These are phyloP conservation scores for Polia nebulosa DNA, from an alignment of 2,888 invertebrate genomes.

Conservation along the genomic window DNA sequence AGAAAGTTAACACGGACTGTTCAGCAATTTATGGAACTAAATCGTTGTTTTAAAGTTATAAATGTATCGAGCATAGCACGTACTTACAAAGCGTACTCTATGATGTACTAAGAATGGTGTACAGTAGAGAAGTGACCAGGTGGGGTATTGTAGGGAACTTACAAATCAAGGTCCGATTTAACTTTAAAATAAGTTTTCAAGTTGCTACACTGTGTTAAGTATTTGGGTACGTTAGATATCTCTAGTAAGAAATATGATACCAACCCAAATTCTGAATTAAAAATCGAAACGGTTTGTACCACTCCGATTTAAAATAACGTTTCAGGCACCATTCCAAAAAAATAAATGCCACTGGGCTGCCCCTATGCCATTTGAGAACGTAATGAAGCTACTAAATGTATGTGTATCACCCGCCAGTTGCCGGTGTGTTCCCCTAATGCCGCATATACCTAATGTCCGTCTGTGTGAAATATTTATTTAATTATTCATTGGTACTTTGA, in stretches of 20 bases:
- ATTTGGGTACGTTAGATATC: background rate
- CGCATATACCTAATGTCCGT: conserved; percentile 6
- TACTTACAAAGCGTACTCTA: background rate
- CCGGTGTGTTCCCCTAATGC: conserved; percentile 14
- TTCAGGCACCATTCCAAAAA: conserved; percentile 2
- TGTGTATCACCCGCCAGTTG: conserved; percentile 24
- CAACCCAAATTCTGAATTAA: background rate
- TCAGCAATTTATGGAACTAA: conserved; percentile 28
- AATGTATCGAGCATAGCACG: conserved; percentile 2
- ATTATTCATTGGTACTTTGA: conserved; percentile 24
- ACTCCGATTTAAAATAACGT: conserved; percentile 12
- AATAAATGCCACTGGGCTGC: background rate
- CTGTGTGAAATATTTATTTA: conserved; percentile 23
- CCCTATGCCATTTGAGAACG: conserved; percentile 34
- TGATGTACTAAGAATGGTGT: background rate
- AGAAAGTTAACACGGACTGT: conserved; percentile 20
- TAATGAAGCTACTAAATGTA: conserved; percentile 29
- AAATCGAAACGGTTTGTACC: background rate
- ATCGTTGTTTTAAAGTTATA: conserved; percentile 15
- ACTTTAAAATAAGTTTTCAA: background rate
- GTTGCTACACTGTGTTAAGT: background rate
- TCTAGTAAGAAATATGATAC: background rate
- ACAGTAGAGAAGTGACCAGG: too few relatives aligned
- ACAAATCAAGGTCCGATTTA: background rate
- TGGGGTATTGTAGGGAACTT: background rate